Evolutionary conservation across 2,888 invertebrate genomes (phyloP).

Genomic region (Dimorphilus gyrociliatus): DNA sequence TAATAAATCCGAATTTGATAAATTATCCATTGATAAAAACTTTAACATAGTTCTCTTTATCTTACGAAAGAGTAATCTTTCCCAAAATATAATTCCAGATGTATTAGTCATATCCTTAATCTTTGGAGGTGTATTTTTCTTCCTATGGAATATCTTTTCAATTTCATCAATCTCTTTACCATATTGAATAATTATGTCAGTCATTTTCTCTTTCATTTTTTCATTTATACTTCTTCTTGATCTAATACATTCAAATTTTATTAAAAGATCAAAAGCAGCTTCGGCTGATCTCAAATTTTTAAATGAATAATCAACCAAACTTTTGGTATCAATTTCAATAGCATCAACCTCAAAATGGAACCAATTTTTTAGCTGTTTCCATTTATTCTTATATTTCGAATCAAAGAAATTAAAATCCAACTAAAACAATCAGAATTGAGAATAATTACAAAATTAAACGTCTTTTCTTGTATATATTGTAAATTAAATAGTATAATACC

Average conservation of each 20-base stretch:
- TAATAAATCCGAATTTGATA: conserved; percentile 1
- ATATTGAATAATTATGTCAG: conserved; percentile 4
- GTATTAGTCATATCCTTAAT: conserved; percentile 5
- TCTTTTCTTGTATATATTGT: no score
- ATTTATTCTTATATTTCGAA: neutral
- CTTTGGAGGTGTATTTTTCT: neutral
- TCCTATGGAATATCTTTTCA: conserved; percentile 2
- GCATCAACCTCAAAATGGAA: conserved; percentile 1
- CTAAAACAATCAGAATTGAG: no score
- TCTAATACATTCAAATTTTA: conserved; percentile 3
- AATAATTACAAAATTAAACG: no score
- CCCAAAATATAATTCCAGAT: conserved; percentile 6
- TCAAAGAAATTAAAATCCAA: conserved; percentile 2
- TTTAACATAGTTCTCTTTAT: conserved; percentile 6
- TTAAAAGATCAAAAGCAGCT: conserved; percentile 4
- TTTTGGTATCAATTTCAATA: conserved; percentile 2
- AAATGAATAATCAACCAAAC: conserved; percentile 4
- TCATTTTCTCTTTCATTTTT: conserved; percentile 3
- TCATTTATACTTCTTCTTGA: conserved; percentile 4
- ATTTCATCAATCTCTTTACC: conserved; percentile 3
- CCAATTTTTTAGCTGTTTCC: conserved; percentile 3
- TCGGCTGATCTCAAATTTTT: conserved; percentile 4
- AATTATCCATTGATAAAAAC: conserved; percentile 4
- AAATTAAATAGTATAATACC: no score
- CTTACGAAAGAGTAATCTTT: conserved; percentile 4